Base-by-base conservation (phyloP, 1,140 invertebrate species). In the Magallana angulata region DNA sequence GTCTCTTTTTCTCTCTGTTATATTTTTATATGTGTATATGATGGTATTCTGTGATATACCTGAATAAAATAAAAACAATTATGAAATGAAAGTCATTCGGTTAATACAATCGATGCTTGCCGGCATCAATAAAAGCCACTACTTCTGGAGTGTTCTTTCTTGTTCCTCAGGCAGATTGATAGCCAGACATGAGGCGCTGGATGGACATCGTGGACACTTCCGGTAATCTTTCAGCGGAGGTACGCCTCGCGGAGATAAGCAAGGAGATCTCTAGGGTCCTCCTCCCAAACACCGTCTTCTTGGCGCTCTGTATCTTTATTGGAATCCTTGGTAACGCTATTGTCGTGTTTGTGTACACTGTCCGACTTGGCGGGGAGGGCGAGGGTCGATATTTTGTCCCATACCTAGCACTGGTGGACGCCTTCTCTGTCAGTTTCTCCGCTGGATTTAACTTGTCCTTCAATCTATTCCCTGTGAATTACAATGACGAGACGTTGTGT, bases 361-460 rank as follows among this genome's bases (percentile, higher is more conserved):
- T 76, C 59, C 57, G 30, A 30, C 11, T 76, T 8, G 56, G 24
- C 4, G 18, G 14, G 30, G 80, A 86, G n/a, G 14, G 14, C 6
- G 58, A 30, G 5, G 85, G 80, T n/a, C 8, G 85, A 11, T 86
- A 76, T 48, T 86, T 86, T 58, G 80, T 81, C 9, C 68, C 85
- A 7, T 81, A 57, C 30, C 36, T 86, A n/a, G 85, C 85, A 8
- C n/a, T 58, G 48, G 16, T 76, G 9, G 85, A 86, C 59, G n/a
- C 80, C 7, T 36, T 86, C 9, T 30, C 85, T 6, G 56, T 16
- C 14, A n/a, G 1, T 16, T 76, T 30, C 11, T 30, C 24, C 80
- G 68, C 3, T 58, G 16, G 12, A 59, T 58, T 59, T 57, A 57
- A 76, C 24, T 76, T 59, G 9, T 59, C 2, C 6, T 14, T 30